These are phyloP conservation scores for Merluccius polli DNA, from an alignment of 2,797 vertebrate genomes.

Conservation along the genomic window DNA sequence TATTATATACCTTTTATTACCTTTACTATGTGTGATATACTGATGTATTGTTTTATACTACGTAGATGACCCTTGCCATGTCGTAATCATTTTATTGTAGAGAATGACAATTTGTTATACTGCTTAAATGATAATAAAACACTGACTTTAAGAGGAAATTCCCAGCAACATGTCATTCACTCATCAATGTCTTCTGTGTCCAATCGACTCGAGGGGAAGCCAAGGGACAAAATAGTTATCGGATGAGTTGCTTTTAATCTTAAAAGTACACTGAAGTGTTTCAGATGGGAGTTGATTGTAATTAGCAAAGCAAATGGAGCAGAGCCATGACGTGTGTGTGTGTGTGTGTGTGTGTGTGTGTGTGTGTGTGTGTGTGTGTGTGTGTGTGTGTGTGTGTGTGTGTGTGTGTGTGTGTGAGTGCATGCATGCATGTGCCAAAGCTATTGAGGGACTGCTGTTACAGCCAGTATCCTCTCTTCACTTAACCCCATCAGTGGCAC, in stretches of 20 bases:
- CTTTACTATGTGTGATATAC: background rate
- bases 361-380: slow-evolving; percentile 16
- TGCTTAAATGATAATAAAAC: background rate
- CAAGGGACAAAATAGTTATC: slow-evolving; percentile 41
- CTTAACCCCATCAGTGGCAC: slow-evolving; percentile 43
- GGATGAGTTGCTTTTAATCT: slow-evolving; percentile 47
- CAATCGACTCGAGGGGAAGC: slow-evolving; percentile 29
- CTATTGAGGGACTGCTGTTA: slow-evolving; percentile 29
- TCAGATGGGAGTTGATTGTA: slow-evolving; percentile 67
- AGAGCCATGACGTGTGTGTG: slow-evolving; percentile 71
- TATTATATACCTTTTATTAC: background rate
- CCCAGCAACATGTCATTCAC: background rate
- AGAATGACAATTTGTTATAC: background rate
- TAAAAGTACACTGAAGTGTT: slow-evolving; percentile 49
- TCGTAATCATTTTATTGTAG: background rate
- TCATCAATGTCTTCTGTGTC: slow-evolving; percentile 31
- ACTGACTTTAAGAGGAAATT: background rate
- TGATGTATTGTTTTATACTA: background rate
- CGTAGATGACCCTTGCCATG: background rate
- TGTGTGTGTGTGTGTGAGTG: slow-evolving; percentile 6
- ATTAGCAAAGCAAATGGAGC: slow-evolving; percentile 75
- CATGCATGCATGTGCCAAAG: slow-evolving; percentile 13
- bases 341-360: slow-evolving; percentile 5
- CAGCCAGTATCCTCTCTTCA: slow-evolving; percentile 49
- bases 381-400: too few species aligned